These are phyloP conservation scores for Leptoclinus maculatus DNA, from an alignment of 2,797 vertebrate genomes.

Conservation along the genomic window DNA sequence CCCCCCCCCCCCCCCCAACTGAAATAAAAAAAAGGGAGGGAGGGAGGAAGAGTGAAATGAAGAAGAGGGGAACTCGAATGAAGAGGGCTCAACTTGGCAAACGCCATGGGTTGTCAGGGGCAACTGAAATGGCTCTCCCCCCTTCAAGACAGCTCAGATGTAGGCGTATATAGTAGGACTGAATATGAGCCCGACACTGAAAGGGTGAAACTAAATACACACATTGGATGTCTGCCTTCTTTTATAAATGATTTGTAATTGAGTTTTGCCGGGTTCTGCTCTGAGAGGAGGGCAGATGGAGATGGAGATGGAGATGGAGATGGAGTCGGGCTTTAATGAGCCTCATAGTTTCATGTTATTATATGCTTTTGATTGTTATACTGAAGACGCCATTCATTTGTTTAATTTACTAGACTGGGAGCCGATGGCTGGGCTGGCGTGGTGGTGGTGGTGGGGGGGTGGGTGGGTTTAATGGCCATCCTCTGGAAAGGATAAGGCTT, in stretches of 20 bases:
- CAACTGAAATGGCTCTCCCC: slow-evolving; percentile 63
- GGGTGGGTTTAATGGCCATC: slow-evolving; percentile 77
- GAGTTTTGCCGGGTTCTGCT: slow-evolving; percentile 51
- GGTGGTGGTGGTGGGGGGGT: slow-evolving; percentile 26
- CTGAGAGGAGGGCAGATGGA: too few relatives aligned
- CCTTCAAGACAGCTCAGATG: slow-evolving; percentile 34
- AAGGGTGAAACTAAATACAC: slow-evolving; percentile 68
- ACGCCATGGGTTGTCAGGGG: slow-evolving; percentile 78
- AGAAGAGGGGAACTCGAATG: slow-evolving; percentile 62
- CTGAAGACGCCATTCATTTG: slow-evolving; percentile 75
- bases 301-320: too few relatives aligned
- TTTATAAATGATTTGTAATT: slow-evolving; percentile 72
- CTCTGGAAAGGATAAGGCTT: slow-evolving; percentile 83
- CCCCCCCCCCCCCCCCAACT: slow-evolving; percentile 70
- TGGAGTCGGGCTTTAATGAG: slow-evolving; percentile 61
- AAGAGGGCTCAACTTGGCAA: slow-evolving; percentile 73
- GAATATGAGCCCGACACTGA: slow-evolving; percentile 59
- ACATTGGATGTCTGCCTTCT: slow-evolving; percentile 48
- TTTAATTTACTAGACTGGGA: slow-evolving; percentile 77
- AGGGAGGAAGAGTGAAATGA: slow-evolving; percentile 55
- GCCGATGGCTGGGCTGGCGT: slow-evolving; percentile 66
- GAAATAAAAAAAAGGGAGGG: slow-evolving; percentile 45
- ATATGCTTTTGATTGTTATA: slow-evolving; percentile 75
- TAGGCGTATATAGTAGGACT: slow-evolving; percentile 32
- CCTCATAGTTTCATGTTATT: slow-evolving; percentile 71